A percentile compares a stretch with the other conserved stretches of the same genome.
phyloP scores from a whole-genome alignment of 2,113 vertebrate genomes.

The Ploceus nigricollis region DNA sequence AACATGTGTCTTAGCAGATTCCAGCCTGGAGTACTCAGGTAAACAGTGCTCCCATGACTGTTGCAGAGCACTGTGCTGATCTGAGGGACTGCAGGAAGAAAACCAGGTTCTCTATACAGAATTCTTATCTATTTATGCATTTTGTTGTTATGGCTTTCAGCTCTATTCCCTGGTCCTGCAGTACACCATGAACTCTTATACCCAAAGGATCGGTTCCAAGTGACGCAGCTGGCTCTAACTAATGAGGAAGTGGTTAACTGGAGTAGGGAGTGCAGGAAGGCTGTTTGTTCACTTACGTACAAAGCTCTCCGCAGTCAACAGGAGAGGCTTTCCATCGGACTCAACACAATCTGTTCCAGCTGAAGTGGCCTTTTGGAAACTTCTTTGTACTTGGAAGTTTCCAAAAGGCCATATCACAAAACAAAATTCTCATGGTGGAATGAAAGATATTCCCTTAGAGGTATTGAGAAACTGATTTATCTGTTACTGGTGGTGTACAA shows the following conservation, averaged over 20 bases:
- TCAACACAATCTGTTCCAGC: background rate
- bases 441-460: background rate
- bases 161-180: conserved; percentile 37
- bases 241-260: conserved; percentile 50
- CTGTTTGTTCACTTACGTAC: background rate
- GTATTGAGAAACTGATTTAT: background rate
- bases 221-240: conserved; percentile 27
- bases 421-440: background rate
- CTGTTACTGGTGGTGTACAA: background rate
- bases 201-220: background rate
- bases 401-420: background rate
- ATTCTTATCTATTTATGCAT: conserved; percentile 13
- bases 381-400: background rate
- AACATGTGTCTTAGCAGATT: background rate
- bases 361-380: background rate
- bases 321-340: background rate
- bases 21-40: background rate
- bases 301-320: background rate
- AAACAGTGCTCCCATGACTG: background rate
- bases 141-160: background rate
- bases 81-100: background rate
- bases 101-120: background rate
- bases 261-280: conserved; percentile 2
- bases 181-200: background rate
- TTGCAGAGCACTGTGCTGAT: background rate